Base-by-base conservation (phyloP, 2,888 invertebrate genomes). In the Coenonympha glycerion region DNA sequence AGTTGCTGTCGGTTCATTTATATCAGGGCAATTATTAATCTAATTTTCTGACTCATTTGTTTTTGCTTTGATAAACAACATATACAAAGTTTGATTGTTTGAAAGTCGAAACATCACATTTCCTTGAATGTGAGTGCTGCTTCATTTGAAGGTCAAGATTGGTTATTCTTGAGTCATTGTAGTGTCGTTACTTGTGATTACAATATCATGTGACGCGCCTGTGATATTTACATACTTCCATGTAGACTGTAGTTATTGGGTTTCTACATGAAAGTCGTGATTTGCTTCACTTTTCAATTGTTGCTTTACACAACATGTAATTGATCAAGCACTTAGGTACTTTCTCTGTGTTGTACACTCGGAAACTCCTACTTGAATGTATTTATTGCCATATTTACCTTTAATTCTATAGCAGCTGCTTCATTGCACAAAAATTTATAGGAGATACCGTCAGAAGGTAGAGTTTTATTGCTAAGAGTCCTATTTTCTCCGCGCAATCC, bases 281-380 rank as follows among this genome's bases (percentile, higher is more conserved):
- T 73, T 67, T 76, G 75, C 75, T 80, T 74, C 64, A 75, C 76
- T 80, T 60, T 65, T 62, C 71, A 76, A 77, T 79, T 70, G 66
- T 51, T 65, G 57, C 66, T 69, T 70, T 70, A 57, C 61, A 62
- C 66, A 67, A 66, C 65, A 61, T 69, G 60, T 65, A 71, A 60
- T 72, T 72, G 60, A 52, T 64, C 64, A 61, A 64, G 61, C 67
- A 65, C 58, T 50, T 60, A 73, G n/a, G 9, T 26, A 26, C 76
- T 81, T 79, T 79, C 79, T 71, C 73, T 65, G 60, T 65, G 60
- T 56, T 63, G 56, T 55, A 40, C 30, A 22, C 16, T 33, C 45
- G 50, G n/a, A 48, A 56, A 28, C 53, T 45, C 37, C 47, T 37
- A 33, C 45, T 21, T 26, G 34, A 15, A 34, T 33, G 41, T 37